Evolutionary conservation across 2,113 vertebrate genomes (phyloP).

Genomic region (Tupaia chinensis): DNA sequence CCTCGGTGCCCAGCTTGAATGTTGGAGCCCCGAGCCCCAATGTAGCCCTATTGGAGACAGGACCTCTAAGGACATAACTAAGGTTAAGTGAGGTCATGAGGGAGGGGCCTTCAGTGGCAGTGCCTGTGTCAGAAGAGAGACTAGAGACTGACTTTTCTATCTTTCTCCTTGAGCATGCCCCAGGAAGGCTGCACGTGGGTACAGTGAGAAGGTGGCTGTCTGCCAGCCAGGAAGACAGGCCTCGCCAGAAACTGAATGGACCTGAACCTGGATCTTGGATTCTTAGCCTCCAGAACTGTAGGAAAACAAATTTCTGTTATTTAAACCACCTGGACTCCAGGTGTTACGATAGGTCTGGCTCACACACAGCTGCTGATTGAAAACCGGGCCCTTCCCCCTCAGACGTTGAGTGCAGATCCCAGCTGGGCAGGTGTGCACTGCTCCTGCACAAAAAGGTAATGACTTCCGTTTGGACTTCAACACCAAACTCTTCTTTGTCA

Average conservation of each 20-base stretch:
- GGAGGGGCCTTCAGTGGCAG: not conserved
- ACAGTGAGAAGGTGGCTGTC: not conserved
- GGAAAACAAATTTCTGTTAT: constrained; percentile 21
- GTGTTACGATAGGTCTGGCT: not conserved
- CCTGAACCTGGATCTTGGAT: not conserved
- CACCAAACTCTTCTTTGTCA: constrained; percentile 4
- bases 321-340: not conserved
- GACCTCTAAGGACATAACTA: not conserved
- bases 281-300: not conserved
- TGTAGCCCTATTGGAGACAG: not conserved
- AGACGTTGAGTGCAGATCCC: not conserved
- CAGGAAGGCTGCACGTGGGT: not conserved
- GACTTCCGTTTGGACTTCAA: not conserved
- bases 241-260: not conserved
- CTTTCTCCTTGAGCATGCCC: not conserved
- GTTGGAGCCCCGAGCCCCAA: not conserved
- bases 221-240: not conserved
- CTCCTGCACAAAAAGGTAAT: not conserved
- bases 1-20: too few relatives aligned
- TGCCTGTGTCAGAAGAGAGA: not conserved
- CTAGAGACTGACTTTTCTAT: not conserved
- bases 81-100: not conserved
- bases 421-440: not conserved
- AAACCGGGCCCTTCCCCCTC: not conserved
- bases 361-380: not conserved